Base-by-base conservation (phyloP, 2,113 vertebrate species). In the Platycercus adscitus region DNA sequence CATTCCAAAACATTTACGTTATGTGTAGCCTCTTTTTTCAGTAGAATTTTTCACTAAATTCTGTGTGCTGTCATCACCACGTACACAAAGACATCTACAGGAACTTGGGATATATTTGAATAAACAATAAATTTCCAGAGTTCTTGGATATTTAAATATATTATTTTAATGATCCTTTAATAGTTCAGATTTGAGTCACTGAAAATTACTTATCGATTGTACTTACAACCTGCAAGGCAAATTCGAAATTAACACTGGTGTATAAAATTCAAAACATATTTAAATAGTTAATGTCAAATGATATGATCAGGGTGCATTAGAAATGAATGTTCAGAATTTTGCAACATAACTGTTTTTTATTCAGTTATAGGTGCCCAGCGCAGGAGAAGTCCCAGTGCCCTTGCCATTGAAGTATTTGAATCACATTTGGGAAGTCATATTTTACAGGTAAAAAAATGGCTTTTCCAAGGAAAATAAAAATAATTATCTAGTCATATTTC, bases 341-440 rank as follows among this genome's bases (percentile, higher is more conserved):
- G 83, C 96, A 95, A 97, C 95, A 97, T 97, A 98, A 98, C 92
- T 97, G 88, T 97, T 96, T 97, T 96, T 93, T 97, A 94, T 98
- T 96, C 98, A 99, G 99, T 99, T 98, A 99, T 99, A 98, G 99
- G 99, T 97, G 97, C 98, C 91, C 99, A 99, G 96, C 97, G 99
- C 97, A 99, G 99, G 98, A 99, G 99, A 98, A 99, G 98, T 95
- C 99, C 98, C 97, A 99, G 98, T 94, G 97, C 97, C 86, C 93
- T 99, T 87, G 99, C 99, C 93, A 98, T 99, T 72, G 99, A 99
- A 96, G 98, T 99, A 96, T 99, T 99, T 97, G 99, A 99, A 94
- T 98, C 99, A 98, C 99, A 99, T 98, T 98, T 99, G 98, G 99
- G 99, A 97, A 99, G 99, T 98, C 99, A 99, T 98, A 99, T 99